A percentile compares a stretch with the other conserved stretches of the same genome.
Conservation (phyloP, 2,888 invertebrate genomes). For the Caenorhabditis macrosperma region DNA sequence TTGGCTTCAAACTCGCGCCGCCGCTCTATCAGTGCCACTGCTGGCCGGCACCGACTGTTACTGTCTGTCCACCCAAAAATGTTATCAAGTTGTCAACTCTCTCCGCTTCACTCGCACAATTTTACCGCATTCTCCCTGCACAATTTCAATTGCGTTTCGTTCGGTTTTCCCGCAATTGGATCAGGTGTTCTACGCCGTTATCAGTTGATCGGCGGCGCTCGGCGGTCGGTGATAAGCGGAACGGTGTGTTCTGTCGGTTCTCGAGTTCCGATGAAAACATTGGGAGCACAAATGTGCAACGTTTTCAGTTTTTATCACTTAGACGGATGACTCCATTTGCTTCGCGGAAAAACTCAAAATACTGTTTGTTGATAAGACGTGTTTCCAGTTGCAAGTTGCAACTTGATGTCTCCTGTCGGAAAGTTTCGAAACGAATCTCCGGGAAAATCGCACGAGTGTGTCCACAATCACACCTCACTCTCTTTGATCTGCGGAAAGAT, state of each 20-base stretch:
- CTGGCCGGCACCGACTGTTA: conserved; percentile 53
- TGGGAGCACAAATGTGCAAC: conserved; percentile 1
- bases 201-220: conserved; percentile 14
- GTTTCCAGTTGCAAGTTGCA: conserved; percentile 15
- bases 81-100: conserved; percentile 40
- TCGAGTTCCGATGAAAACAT: not conserved
- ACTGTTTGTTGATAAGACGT: not conserved
- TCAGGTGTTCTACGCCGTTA: conserved; percentile 41
- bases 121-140: conserved; percentile 33
- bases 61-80: conserved; percentile 29
- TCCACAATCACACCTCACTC: not conserved
- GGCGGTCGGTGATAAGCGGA: conserved; percentile 30
- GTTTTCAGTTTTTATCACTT: not conserved
- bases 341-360: conserved; percentile 12
- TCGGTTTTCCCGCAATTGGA: conserved; percentile 39
- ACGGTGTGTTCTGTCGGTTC: conserved; percentile 17
- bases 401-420: conserved; percentile 11
- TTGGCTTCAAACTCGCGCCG: not conserved
- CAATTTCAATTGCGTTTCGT: not conserved
- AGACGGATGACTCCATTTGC: not conserved
- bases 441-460: conserved; percentile 13
- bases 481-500: conserved; percentile 19
- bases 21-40: conserved; percentile 56
- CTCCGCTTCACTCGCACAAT: conserved; percentile 8
- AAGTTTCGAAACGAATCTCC: conserved; percentile 20